Evolutionary conservation across 2,797 vertebrate genomes (phyloP).

Genomic region (Neostethus bicornis): DNA sequence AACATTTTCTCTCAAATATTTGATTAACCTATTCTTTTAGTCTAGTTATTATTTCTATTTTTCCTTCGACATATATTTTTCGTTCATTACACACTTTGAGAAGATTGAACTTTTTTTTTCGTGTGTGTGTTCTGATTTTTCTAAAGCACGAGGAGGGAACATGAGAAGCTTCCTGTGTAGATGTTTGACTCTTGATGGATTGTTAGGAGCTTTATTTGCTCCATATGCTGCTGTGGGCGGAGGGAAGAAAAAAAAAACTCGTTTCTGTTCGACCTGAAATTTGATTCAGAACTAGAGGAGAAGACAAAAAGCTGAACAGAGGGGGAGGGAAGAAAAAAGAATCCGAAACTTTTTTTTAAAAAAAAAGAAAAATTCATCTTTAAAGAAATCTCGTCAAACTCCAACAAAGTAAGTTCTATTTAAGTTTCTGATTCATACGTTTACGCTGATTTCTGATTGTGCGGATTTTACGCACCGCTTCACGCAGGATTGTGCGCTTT

Average conservation of each 20-base stretch:
- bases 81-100: too few species aligned
- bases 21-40: too few species aligned
- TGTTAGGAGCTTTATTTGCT: constrained; percentile 71
- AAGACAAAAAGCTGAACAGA: constrained; percentile 76
- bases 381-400: constrained; percentile 44
- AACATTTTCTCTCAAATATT: too few species aligned
- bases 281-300: constrained; percentile 81
- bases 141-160: too few species aligned
- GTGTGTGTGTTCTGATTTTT: too few species aligned
- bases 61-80: too few species aligned
- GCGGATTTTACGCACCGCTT: constrained; percentile 44
- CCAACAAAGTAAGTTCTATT: constrained; percentile 70
- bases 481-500: constrained; percentile 12
- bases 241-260: constrained; percentile 73
- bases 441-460: constrained; percentile 32
- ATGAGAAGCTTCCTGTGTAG: too few species aligned
- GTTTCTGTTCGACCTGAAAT: constrained; percentile 82
- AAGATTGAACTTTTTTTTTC: too few species aligned
- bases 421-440: too few species aligned
- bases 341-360: neutral
- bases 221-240: constrained; percentile 82
- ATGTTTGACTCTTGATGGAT: too few species aligned
- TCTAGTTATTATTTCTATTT: too few species aligned
- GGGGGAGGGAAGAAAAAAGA: constrained; percentile 68
- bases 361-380: constrained; percentile 45